A percentile compares a stretch with the other conserved stretches of the same genome.
Evolutionary conservation across 1,140 invertebrate genomes (phyloP).

Genomic region (Drosophila varians): DNA sequence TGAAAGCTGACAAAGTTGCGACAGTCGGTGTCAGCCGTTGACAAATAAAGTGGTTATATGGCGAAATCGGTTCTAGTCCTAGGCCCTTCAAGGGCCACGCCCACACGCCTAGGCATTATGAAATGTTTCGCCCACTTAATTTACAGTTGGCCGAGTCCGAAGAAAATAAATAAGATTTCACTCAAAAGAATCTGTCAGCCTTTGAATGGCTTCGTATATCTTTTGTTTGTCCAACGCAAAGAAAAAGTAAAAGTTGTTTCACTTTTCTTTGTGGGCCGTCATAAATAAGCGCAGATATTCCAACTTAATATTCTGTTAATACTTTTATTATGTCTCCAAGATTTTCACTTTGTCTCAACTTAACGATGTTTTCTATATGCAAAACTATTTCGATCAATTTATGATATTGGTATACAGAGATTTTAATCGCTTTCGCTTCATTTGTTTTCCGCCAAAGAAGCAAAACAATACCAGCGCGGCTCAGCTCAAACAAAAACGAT

Average conservation of each 20-base stretch:
- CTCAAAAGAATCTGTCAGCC: slow-evolving; percentile 61
- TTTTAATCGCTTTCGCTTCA: slow-evolving; percentile 49
- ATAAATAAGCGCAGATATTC: slow-evolving; percentile 46
- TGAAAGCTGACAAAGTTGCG: slow-evolving; percentile 72
- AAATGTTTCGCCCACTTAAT: slow-evolving; percentile 49
- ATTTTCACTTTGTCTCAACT: slow-evolving; percentile 48
- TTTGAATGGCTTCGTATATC: slow-evolving; percentile 19
- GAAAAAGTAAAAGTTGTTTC: slow-evolving; percentile 78
- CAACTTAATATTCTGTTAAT: slow-evolving; percentile 69
- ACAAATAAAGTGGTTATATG: slow-evolving; percentile 75
- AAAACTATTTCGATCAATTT: slow-evolving; percentile 28
- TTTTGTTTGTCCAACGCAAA: slow-evolving; percentile 45
- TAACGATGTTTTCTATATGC: slow-evolving; percentile 23
- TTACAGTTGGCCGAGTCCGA: slow-evolving; percentile 26
- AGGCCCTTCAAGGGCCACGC: slow-evolving; percentile 14
- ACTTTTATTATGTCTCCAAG: slow-evolving; percentile 46
- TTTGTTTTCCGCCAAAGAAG: slow-evolving; percentile 21
- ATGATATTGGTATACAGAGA: slow-evolving; percentile 4
- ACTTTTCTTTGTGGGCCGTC: slow-evolving; percentile 44
- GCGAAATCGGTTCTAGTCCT: slow-evolving; percentile 55
- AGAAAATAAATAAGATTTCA: slow-evolving; percentile 40
- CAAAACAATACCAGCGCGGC: slow-evolving; percentile 25
- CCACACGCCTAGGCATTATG: slow-evolving; percentile 59
- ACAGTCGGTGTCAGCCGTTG: slow-evolving; percentile 68
- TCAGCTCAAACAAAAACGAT: slow-evolving; percentile 24